Evolutionary conservation across 1,140 invertebrate species (phyloP).

Genomic region (Pseudomyrmex dendroicus): DNA sequence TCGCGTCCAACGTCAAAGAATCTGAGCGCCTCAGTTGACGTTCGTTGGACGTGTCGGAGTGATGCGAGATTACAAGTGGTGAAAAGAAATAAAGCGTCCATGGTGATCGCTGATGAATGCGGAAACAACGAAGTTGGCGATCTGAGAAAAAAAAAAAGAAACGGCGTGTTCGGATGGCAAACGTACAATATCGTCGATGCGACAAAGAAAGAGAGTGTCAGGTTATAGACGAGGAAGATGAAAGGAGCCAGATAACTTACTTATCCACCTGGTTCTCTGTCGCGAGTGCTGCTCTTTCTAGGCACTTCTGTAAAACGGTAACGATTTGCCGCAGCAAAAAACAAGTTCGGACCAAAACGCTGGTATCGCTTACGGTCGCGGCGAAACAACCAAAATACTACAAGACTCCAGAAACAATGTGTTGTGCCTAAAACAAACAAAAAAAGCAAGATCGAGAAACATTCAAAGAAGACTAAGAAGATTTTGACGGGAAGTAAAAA

Average conservation of each 20-base stretch:
- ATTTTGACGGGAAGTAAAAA: neutral
- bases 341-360: conserved; percentile 16
- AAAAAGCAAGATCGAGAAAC: conserved; percentile 12
- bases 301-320: conserved; percentile 9
- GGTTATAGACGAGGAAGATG: neutral
- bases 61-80: neutral
- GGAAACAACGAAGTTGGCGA: neutral
- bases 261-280: neutral
- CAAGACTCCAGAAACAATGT: conserved; percentile 64
- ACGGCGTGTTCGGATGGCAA: neutral
- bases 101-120: neutral
- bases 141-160: neutral
- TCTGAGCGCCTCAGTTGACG: conserved; percentile 63
- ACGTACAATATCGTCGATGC: conserved; percentile 25
- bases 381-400: conserved; percentile 68
- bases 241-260: neutral
- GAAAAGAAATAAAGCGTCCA: neutral
- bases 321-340: conserved; percentile 2
- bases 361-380: conserved; percentile 58
- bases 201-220: neutral
- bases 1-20: conserved; percentile 20
- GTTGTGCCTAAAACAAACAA: conserved; percentile 65
- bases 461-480: conserved; percentile 12
- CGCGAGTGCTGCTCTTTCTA: conserved; percentile 8
- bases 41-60: conserved; percentile 12